Evolutionary conservation across 92 coral and sea anemone genomes (phyloP), one percentile per base, ranked within the genome.

Genomic region (Actinernus sp.): DNA sequence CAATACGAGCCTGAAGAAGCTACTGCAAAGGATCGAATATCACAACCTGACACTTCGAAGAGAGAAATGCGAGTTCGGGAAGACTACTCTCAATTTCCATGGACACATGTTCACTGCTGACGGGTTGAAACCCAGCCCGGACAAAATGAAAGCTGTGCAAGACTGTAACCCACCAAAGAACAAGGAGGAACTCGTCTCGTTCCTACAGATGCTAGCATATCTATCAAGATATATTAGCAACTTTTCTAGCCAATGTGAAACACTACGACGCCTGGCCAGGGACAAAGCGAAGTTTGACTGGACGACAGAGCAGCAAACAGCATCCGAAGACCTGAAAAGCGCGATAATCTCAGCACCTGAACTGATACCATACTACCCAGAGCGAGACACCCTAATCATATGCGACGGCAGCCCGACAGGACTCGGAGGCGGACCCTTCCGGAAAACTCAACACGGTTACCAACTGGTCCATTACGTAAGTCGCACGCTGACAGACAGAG

Each of bases 381-480:
- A 57, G 46, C 65, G 80, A 8, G 84, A 61, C 2, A 80, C 80
- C 2, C 57, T 65, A 49, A 78, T 78, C 24, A 86, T 86, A 31
- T 86, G 88, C 28, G 88, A 80, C 32, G 92, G 92, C n/a, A 71
- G 79, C 36, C 49, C 20, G 73, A 64, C 51, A 31, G 33, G 59
- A 45, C 37, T 31, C 52, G 81, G 90, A 58, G 85, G 80, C 12
- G 85, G 79, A 78, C 61, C 59, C 21, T 76, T 83, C 41, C 79
- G 76, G 62, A 84, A 71, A 16, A 83, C 79, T 12, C 55, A 40
- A 14, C 69, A 61, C 13, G 76, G 76, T 36, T 84, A 45, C 71
- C 90, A 70, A 63, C 80, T 76, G 0, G 90, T 84, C 39, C 90
- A 84, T 61, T 84, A 55, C 32, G 81, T 84, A 19, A 78, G 90